These are phyloP conservation scores for Agapostemon virescens DNA, from an alignment of 2,888 invertebrate genomes.

Conservation along the genomic window DNA sequence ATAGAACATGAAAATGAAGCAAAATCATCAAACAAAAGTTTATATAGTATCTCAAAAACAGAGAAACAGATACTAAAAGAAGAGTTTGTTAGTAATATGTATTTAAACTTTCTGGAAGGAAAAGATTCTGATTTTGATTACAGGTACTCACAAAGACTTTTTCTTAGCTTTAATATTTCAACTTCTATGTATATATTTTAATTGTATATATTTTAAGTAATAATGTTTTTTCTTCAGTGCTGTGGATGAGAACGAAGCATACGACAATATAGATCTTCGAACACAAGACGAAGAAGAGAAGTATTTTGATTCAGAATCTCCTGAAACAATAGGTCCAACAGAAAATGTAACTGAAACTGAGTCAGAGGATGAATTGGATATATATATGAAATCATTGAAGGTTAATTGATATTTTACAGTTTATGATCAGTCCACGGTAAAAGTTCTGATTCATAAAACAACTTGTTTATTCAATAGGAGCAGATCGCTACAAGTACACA, in stretches of 20 bases:
- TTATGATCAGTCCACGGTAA: conserved; percentile 55
- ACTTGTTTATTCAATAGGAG: conserved; percentile 72
- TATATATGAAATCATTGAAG: conserved; percentile 84
- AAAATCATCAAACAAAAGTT: conserved; percentile 65
- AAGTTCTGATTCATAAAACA: conserved; percentile 60
- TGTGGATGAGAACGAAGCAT: conserved; percentile 90
- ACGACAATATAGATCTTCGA: conserved; percentile 88
- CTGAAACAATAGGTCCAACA: conserved; percentile 80
- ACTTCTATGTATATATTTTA: background rate
- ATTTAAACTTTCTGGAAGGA: conserved; percentile 91
- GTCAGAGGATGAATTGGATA: conserved; percentile 86
- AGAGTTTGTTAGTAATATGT: conserved; percentile 93
- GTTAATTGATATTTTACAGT: conserved; percentile 72
- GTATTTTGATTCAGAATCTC: conserved; percentile 93
- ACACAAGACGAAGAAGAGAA: conserved; percentile 93
- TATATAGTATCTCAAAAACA: conserved; percentile 55
- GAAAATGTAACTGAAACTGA: conserved; percentile 69
- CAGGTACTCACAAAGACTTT: conserved; percentile 76
- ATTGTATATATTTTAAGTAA: conserved; percentile 36
- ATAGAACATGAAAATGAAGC: conserved; percentile 27
- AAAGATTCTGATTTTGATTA: conserved; percentile 93
- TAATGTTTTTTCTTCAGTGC: too few species aligned
- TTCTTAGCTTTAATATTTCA: background rate
- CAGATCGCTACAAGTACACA: conserved; percentile 56
- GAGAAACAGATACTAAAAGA: conserved; percentile 86